Conservation (phyloP, 1,140 invertebrate species). For the Mamestra configurata region DNA sequence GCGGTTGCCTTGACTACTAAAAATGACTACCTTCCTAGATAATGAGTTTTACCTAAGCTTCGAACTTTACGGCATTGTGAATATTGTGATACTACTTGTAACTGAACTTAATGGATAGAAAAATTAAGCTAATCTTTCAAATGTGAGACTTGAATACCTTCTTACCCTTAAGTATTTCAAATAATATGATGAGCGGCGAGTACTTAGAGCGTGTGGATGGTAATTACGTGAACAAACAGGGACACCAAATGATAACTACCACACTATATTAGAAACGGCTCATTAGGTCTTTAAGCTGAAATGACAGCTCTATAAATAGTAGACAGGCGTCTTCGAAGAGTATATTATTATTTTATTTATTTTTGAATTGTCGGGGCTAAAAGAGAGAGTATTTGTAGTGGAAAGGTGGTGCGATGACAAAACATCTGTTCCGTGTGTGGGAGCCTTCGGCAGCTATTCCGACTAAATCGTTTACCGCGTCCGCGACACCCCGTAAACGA, state of each 20-base stretch:
- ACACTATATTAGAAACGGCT: constrained; percentile 79
- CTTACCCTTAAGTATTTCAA: constrained; percentile 64
- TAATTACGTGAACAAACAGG: constrained; percentile 81
- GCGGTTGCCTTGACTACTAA: not conserved
- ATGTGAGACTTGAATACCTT: constrained; percentile 47
- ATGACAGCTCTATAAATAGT: constrained; percentile 80
- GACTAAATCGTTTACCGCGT: constrained; percentile 70
- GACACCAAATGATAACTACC: constrained; percentile 71
- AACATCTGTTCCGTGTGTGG: constrained; percentile 75
- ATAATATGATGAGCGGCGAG: constrained; percentile 53
- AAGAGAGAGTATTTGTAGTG: constrained; percentile 65
- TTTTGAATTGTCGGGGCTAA: constrained; percentile 67
- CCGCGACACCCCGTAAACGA: constrained; percentile 72
- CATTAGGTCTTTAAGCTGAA: constrained; percentile 81
- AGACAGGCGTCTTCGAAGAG: constrained; percentile 56
- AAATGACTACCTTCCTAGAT: not conserved
- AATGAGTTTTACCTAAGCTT: too few species aligned
- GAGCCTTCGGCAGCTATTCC: constrained; percentile 60
- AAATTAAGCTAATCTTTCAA: not conserved
- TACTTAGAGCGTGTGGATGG: constrained; percentile 56
- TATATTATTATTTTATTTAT: constrained; percentile 72
- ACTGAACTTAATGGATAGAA: too few species aligned
- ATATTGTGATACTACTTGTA: too few species aligned
- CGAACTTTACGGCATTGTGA: too few species aligned
- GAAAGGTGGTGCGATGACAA: constrained; percentile 68